Evolutionary conservation across 2,888 invertebrate genomes (phyloP), one percentile per base, ranked within the genome.

Genomic region (Nemurella pictetii): DNA sequence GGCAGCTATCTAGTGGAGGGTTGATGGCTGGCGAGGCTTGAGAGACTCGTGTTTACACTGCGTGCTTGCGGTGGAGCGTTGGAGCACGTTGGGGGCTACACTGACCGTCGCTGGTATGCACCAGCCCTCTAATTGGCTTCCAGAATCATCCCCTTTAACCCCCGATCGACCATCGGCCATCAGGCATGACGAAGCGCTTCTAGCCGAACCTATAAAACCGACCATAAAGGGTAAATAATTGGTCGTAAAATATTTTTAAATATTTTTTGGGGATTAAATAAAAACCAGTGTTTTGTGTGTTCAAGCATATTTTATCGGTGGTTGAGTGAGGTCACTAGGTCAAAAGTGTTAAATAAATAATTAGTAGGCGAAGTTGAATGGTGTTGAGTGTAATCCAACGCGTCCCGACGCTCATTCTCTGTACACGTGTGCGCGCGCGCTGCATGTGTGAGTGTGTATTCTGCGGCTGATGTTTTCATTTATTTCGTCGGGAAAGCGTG

Each of bases 101-200:
- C 20, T 29, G 78, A 2, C 78, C n/a, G n/a, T 29, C 78, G 30
- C n/a, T n/a, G n/a, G n/a, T n/a, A n/a, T 78, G 20, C 12, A 30
- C 29, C 0, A 7, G 29, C 20, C 4, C 78, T 29, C 30, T 26
- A 30, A 80, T 80, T 81, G 36, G 30, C 32, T 35, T n/a, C 35
- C n/a, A 30, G 32, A 81, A 15, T 25, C 80, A 25, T 81, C 80
- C 80, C 35, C 80, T 81, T 35, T 81, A 26, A 35, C 32, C 35
- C 35, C 9, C n/a, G 29, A 15, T 55, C 3, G 12, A 26, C 26
- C 2, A 35, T 25, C 80, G 7, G 20, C 35, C 80, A 36, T 36
- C 35, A 35, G 2, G 80, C 80, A 81, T 32, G 80, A 35, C 36
- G 12, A 55, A 55, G 15, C 12, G 20, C 55, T 20, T 20, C 3